Evolutionary conservation across 2,888 invertebrate species (phyloP).

Genomic region (Meiosimyza platycephala): DNA sequence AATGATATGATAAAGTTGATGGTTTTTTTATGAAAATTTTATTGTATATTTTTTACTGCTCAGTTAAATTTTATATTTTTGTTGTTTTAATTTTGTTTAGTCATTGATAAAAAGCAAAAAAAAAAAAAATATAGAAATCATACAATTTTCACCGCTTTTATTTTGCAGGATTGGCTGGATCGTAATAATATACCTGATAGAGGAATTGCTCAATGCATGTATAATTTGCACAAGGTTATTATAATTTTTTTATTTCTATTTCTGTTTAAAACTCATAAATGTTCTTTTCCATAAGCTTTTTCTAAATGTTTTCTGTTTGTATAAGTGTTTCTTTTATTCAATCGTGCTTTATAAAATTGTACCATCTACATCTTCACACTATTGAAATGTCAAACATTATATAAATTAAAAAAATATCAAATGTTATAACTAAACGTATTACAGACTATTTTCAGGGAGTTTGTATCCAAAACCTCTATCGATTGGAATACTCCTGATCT

Average conservation of each 20-base stretch:
- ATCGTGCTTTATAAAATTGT: not conserved
- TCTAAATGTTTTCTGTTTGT: not conserved
- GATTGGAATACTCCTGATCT: too few species aligned
- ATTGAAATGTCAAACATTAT: too few species aligned
- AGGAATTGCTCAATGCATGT: constrained; percentile 67
- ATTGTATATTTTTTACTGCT: not conserved
- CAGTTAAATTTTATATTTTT: not conserved
- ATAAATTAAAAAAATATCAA: too few species aligned
- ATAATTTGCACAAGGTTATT: constrained; percentile 67
- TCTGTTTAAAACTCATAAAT: too few species aligned
- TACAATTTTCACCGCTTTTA: constrained; percentile 44
- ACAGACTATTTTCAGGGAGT: too few species aligned
- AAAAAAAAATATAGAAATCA: not conserved
- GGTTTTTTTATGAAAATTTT: not conserved
- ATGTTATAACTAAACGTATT: too few species aligned
- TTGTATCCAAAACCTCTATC: too few species aligned
- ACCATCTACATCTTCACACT: too few species aligned
- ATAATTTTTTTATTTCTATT: constrained; percentile 40
- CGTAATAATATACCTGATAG: constrained; percentile 66
- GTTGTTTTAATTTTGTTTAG: not conserved
- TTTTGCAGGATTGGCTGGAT: constrained; percentile 68
- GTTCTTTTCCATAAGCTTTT: too few species aligned
- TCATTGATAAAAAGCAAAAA: too few species aligned
- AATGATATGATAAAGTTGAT: not conserved
- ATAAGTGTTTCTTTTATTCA: constrained; percentile 34